Conservation (phyloP, 2,888 invertebrate genomes). For the Pollenia angustigena region DNA sequence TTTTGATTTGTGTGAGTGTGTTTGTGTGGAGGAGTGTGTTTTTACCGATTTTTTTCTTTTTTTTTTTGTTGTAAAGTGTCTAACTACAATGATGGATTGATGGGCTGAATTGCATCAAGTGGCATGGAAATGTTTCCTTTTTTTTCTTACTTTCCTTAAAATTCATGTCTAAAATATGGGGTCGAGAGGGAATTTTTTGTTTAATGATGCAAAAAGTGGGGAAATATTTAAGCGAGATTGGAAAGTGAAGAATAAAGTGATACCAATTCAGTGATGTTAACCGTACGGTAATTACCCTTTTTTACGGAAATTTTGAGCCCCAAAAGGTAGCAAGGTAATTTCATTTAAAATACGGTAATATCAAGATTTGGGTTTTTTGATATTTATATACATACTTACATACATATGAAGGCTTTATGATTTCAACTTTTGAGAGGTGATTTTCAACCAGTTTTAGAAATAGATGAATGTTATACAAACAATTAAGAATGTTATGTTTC, state of each 20-base stretch:
- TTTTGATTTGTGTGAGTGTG: background rate
- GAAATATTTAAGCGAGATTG: background rate
- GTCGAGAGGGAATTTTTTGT: constrained; percentile 19
- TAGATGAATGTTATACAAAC: too few species aligned
- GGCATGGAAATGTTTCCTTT: background rate
- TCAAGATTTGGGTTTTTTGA: too few species aligned
- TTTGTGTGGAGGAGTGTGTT: background rate
- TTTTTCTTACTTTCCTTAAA: background rate
- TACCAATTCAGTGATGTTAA: too few species aligned
- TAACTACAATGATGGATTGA: constrained; percentile 67
- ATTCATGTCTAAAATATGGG: constrained; percentile 20
- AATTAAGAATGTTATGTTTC: too few species aligned
- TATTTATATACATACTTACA: too few species aligned
- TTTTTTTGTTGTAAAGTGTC: constrained; percentile 48
- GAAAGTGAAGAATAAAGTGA: background rate
- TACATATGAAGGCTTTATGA: too few species aligned
- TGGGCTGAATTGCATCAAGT: constrained; percentile 42
- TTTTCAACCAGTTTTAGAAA: too few species aligned
- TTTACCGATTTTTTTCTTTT: constrained; percentile 19
- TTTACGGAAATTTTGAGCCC: too few species aligned
- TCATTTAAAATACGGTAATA: too few species aligned
- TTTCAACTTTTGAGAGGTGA: too few species aligned
- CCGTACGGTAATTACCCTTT: too few species aligned
- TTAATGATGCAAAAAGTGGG: constrained; percentile 22
- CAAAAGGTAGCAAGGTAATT: too few species aligned